Base-by-base conservation (phyloP, 2,113 vertebrate species). In the Oxygymnocypris stewartii region DNA sequence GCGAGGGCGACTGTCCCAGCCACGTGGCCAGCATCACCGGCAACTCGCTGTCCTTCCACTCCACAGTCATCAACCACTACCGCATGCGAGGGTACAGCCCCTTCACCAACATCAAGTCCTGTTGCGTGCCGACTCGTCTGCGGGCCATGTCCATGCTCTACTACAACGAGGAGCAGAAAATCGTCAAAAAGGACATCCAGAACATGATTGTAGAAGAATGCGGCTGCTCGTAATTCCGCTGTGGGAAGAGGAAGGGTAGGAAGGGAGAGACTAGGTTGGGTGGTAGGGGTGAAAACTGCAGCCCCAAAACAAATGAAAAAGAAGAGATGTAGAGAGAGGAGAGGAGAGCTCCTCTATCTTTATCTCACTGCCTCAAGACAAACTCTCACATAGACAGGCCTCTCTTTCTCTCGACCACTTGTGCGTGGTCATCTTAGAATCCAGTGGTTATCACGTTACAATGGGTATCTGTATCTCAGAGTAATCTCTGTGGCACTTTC, bases 171-270 rank as follows among this genome's bases (percentile, higher is more conserved):
- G 97, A 97, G 89, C 97, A 99, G 86, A 99, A 98, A 94, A 99
- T 99, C 90, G 96, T 99, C 89, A 99, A 99, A 91, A 99, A 99
- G 93, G 98, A 99, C 95, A 98, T 99, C 88, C 97, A 97, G 92
- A 97, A 99, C 91, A 99, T 99, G 98, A 97, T 99, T 37, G 98
- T 99, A 93, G 98, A 99, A 91, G 98, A 99, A 91, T 99, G 98
- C 71, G 98, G 98, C 49, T 99, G 98, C 89, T 99, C 98, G 0
- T 99, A 99, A 93, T 0, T 0, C 1, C 0, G 0, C 28, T 4
- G 14, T n/a, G 12, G 35, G 78, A 10, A 47, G 81, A 31, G 42
- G 75, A 88, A 87, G 85, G 65, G 89, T 83, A 83, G 75, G 28
- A 89, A 75, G 76, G 51, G 57, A 79, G 65, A 42, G 59, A 49